These are phyloP conservation scores for Chironomus tentans DNA, from an alignment of 2,888 invertebrate genomes.

Conservation along the genomic window DNA sequence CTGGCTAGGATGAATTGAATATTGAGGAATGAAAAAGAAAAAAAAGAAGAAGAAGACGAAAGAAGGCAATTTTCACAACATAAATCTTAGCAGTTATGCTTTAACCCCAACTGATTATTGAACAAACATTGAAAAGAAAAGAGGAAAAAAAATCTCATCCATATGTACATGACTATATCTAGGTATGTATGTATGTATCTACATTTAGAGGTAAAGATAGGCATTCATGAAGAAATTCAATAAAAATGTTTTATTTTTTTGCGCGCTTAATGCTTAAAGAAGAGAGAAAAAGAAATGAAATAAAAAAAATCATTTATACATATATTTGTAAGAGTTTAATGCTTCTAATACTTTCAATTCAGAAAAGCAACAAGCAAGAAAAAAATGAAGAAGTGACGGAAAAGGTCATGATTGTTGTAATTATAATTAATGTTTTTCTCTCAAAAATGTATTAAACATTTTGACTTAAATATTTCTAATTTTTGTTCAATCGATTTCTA, in stretches of 20 bases:
- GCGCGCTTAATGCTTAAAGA: not conserved
- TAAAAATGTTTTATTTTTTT: not conserved
- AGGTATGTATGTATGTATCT: not conserved
- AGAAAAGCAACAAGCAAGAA: not conserved
- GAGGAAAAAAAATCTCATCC: not conserved
- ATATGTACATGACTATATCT: not conserved
- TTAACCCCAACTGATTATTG: conserved; percentile 1
- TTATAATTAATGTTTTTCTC: conserved; percentile 11
- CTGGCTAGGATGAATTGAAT: not conserved
- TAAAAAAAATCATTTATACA: not conserved
- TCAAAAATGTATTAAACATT: not conserved
- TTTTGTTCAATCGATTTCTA: not conserved
- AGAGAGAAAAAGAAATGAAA: not conserved
- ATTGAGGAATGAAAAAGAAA: too few relatives aligned
- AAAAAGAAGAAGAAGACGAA: not conserved
- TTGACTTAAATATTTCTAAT: not conserved
- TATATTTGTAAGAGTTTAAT: not conserved
- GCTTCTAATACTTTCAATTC: conserved; percentile 15
- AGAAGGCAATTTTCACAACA: conserved; percentile 6
- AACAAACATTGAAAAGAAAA: not conserved
- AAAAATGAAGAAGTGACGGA: conserved; percentile 13
- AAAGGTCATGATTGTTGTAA: conserved; percentile 15
- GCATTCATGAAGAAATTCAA: not conserved
- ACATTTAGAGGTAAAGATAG: not conserved
- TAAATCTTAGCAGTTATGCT: conserved; percentile 1